phyloP scores from a whole-genome alignment of 2,113 vertebrate genomes.

The Gila orcuttii region DNA sequence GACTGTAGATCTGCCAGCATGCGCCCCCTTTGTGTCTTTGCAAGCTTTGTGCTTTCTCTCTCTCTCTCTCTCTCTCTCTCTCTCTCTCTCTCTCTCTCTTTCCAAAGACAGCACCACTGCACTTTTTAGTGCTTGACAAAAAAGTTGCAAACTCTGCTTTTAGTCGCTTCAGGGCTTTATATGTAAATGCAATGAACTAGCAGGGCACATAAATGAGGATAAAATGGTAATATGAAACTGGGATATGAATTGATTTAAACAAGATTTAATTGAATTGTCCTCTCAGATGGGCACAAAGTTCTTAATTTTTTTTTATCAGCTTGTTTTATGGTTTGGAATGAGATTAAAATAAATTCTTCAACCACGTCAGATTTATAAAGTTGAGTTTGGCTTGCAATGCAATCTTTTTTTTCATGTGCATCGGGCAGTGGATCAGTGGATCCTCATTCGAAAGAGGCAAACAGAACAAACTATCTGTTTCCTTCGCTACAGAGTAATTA shows the following conservation, averaged over 20 bases:
- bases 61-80: slow-evolving; percentile 56
- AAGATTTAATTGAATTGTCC: not conserved
- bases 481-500: not conserved
- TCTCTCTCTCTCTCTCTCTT: no score
- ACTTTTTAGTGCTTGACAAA: slow-evolving; percentile 67
- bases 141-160: slow-evolving; percentile 70
- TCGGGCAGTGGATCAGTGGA: not conserved
- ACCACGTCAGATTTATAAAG: not conserved
- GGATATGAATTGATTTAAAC: not conserved
- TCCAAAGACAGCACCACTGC: slow-evolving; percentile 70
- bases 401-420: not conserved
- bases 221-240: not conserved
- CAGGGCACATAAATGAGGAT: not conserved
- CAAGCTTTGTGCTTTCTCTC: slow-evolving; percentile 59
- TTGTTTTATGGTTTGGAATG: slow-evolving; percentile 11
- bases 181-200: slow-evolving; percentile 19
- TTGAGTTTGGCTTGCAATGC: not conserved
- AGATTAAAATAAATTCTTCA: slow-evolving; percentile 13
- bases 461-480: not conserved
- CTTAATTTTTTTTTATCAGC: not conserved
- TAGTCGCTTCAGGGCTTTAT: slow-evolving; percentile 41
- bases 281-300: not conserved
- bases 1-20: slow-evolving; percentile 62
- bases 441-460: not conserved
- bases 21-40: slow-evolving; percentile 68